These are phyloP conservation scores for Solea solea DNA, from an alignment of 2,113 vertebrate species.

Conservation along the genomic window DNA sequence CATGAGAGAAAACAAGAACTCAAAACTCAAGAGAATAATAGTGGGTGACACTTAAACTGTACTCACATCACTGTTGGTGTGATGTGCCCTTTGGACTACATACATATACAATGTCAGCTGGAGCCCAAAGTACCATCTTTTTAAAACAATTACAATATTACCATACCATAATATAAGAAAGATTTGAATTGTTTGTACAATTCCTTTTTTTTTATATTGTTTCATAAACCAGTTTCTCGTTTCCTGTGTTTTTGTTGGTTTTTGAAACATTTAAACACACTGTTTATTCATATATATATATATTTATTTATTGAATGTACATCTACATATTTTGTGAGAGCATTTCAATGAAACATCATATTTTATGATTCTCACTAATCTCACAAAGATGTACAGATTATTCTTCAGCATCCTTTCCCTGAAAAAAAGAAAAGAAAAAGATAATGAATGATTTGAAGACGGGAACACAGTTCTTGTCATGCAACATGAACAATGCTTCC, in stretches of 20 bases:
- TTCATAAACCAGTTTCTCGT: neutral
- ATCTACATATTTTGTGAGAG: constrained; percentile 32
- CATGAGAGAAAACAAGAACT: too few species aligned
- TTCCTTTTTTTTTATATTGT: too few species aligned
- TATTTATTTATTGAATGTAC: constrained; percentile 37
- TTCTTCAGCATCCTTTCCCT: constrained; percentile 77
- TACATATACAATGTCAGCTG: too few species aligned
- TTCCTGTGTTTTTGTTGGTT: neutral
- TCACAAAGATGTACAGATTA: constrained; percentile 43
- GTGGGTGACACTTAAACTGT: too few species aligned
- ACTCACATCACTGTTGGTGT: too few species aligned
- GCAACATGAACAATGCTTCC: neutral
- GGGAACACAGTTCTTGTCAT: neutral
- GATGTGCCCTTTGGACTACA: too few species aligned
- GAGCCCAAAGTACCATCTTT: too few species aligned
- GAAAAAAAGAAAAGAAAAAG: constrained; percentile 25
- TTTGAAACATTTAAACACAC: neutral
- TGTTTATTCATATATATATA: neutral
- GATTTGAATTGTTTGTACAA: too few species aligned
- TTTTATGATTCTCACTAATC: constrained; percentile 70
- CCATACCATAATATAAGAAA: too few species aligned
- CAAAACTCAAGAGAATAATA: too few species aligned
- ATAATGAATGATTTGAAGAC: neutral
- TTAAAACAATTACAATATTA: too few species aligned
- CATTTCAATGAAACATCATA: constrained; percentile 65